Conservation (phyloP, 2,113 vertebrate genomes). For the Rhinichthys klamathensis region DNA sequence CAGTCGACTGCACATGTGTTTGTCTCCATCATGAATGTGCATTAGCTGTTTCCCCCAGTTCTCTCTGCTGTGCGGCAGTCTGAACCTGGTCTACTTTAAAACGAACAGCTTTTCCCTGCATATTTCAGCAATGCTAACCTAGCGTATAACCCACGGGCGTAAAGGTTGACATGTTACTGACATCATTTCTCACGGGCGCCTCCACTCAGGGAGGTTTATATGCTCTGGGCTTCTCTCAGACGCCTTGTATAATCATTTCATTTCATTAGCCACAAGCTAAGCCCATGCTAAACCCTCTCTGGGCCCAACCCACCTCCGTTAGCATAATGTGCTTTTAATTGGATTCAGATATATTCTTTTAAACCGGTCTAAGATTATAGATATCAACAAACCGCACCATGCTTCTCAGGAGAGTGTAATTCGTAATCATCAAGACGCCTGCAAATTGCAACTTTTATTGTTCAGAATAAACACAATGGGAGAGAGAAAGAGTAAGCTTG, state of each 20-base stretch:
- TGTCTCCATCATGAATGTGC: not conserved
- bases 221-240: constrained; percentile 41
- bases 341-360: constrained; percentile 47
- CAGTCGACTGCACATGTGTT: not conserved
- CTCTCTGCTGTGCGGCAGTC: not conserved
- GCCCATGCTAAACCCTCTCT: constrained; percentile 39
- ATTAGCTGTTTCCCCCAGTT: constrained; percentile 2
- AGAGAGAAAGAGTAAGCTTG: not conserved
- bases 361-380: constrained; percentile 6
- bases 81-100: constrained; percentile 20
- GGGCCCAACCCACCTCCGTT: constrained; percentile 44
- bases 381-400: constrained; percentile 25
- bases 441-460: constrained; percentile 20
- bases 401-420: not conserved
- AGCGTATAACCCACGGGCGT: constrained; percentile 33
- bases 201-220: constrained; percentile 35
- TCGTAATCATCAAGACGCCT: not conserved
- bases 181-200: constrained; percentile 34
- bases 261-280: constrained; percentile 57
- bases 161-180: constrained; percentile 48
- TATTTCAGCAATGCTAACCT: constrained; percentile 19
- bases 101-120: constrained; percentile 3
- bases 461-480: constrained; percentile 1
- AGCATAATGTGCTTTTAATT: constrained; percentile 66
- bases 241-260: constrained; percentile 58